These are phyloP conservation scores for Cosmia pyralina DNA, from an alignment of 2,888 invertebrate genomes.

Conservation along the genomic window DNA sequence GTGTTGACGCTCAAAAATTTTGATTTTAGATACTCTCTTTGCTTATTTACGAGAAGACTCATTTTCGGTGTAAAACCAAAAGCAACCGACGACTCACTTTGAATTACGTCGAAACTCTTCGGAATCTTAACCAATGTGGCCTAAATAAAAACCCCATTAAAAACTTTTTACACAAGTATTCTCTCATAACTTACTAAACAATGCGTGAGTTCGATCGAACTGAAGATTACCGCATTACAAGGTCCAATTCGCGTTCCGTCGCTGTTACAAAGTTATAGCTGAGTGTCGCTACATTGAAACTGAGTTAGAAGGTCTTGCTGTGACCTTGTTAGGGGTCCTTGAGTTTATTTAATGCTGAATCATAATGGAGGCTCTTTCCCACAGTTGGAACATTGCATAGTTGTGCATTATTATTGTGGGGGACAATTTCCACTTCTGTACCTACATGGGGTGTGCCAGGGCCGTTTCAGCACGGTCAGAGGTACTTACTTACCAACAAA, in stretches of 20 bases:
- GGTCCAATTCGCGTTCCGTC: constrained; percentile 5
- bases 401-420: not conserved
- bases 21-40: too few relatives aligned
- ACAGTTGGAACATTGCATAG: not conserved
- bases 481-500: not conserved
- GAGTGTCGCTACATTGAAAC: not conserved
- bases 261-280: not conserved
- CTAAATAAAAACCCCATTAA: constrained; percentile 28
- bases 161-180: constrained; percentile 14
- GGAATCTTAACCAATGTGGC: not conserved
- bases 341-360: not conserved
- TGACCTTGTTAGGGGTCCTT: constrained; percentile 3
- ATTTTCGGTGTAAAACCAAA: not conserved
- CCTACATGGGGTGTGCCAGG: too few relatives aligned
- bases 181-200: constrained; percentile 1
- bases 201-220: constrained; percentile 36
- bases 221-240: constrained; percentile 37
- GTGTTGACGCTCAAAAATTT: not conserved
- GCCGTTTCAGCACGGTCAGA: not conserved
- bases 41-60: not conserved
- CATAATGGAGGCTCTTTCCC: not conserved
- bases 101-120: not conserved
- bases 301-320: constrained; percentile 1
- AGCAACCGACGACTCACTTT: not conserved
- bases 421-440: not conserved